A percentile compares a stretch with the other conserved stretches of the same genome.
phyloP scores from a whole-genome alignment of 2,888 invertebrate species.

The Deilephila elpenor region DNA sequence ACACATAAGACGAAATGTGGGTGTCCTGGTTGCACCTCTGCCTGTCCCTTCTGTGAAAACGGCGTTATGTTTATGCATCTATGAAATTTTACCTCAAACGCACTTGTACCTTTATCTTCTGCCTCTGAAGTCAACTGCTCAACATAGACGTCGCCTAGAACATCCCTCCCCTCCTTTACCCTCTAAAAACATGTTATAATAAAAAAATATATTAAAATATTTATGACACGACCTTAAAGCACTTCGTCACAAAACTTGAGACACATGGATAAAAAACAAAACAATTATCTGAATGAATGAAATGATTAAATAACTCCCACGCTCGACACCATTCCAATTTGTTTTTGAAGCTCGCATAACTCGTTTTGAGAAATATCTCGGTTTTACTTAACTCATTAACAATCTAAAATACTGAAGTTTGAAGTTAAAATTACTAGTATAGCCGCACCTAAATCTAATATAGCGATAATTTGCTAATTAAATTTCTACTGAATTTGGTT shows the following conservation, averaged over 20 bases:
- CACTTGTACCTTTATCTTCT: too few species aligned
- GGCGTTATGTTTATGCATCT: too few species aligned
- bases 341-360: not conserved
- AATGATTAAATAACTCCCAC: not conserved
- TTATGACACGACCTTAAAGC: not conserved
- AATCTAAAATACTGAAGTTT: not conserved
- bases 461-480: not conserved
- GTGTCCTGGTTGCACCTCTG: too few species aligned
- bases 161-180: too few species aligned
- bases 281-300: not conserved
- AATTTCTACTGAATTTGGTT: not conserved
- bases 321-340: not conserved
- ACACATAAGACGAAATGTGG: too few species aligned
- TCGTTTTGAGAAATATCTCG: not conserved
- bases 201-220: too few species aligned
- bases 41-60: too few species aligned
- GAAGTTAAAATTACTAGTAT: not conserved
- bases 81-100: too few species aligned
- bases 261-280: not conserved
- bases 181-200: too few species aligned
- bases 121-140: too few species aligned
- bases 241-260: not conserved
- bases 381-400: not conserved
- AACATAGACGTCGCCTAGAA: too few species aligned
- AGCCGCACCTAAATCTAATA: not conserved